A percentile compares a stretch with the other conserved stretches of the same genome.
These are phyloP conservation scores for Mesitornis unicolor DNA, from an alignment of 2,113 vertebrate species.

Conservation along the genomic window DNA sequence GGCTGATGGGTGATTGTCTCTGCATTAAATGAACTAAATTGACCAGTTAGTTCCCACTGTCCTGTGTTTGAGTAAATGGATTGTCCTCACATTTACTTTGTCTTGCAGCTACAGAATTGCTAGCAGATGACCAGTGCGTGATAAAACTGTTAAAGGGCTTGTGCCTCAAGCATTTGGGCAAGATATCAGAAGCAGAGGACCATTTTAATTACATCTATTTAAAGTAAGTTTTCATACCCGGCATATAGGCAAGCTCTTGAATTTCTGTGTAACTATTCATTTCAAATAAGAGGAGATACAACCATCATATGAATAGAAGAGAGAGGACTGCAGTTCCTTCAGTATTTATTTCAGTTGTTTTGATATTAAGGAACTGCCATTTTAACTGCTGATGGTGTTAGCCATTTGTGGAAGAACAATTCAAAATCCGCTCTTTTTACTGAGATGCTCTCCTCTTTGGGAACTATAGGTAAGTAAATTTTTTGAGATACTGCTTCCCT, in stretches of 20 bases:
- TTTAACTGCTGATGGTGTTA: not conserved
- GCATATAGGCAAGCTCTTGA: not conserved
- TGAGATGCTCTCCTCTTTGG: not conserved
- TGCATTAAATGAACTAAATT: not conserved
- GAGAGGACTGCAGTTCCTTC: not conserved
- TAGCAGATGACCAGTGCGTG: conserved; percentile 89
- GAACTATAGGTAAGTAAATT: not conserved
- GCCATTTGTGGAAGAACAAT: not conserved
- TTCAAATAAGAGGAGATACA: not conserved
- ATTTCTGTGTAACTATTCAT: not conserved
- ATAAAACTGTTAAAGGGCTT: conserved; percentile 91
- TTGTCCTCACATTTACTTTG: not conserved
- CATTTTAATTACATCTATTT: conserved; percentile 90
- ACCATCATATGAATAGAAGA: not conserved
- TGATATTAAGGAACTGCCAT: not conserved
- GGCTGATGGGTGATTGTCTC: not conserved
- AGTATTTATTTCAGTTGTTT: not conserved
- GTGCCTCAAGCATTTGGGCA: conserved; percentile 92
- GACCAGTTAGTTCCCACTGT: not conserved
- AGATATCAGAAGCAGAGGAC: conserved; percentile 86
- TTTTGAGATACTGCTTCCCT: not conserved
- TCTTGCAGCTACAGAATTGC: conserved; percentile 82
- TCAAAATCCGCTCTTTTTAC: not conserved
- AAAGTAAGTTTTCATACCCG: conserved; percentile 81
- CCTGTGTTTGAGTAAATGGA: not conserved